Base-by-base conservation (phyloP, 2,113 vertebrate species). In the Ovibos moschatus region DNA sequence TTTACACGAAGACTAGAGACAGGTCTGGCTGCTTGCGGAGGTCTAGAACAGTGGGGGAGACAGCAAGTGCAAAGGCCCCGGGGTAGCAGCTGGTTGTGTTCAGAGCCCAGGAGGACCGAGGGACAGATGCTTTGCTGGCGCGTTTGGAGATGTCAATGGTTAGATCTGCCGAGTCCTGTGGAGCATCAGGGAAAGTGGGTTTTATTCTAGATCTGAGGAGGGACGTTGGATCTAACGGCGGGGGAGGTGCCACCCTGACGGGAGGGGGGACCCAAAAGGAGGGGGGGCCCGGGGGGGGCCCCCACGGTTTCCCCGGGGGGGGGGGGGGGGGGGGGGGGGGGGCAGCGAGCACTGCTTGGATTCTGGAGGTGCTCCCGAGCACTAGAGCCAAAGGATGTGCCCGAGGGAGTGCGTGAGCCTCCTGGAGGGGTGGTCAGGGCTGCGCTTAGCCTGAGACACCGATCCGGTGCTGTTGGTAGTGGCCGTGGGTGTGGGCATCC, bases 401-500 rank as follows among this genome's bases (percentile, higher is more conserved):
- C 11, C 7, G 36, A 4, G 36, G 30, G 36, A 16, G 15, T 1
- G n/a, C 5, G 15, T 30, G 2, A 12, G 36, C 13, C 1, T 6
- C 30, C 36, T 21, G 43, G 50, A 12, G 17, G 30, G 40, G 67
- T 13, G 36, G 36, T 19, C 78, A 10, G 21, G 5, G 76, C 13
- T 6, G 25, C 25, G 1, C 9, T 3, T n/a, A 25, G 50, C 36
- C 84, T 6, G 45, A 6, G 45, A 36, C 14, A 7, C 6, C 0
- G n/a, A 6, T 0, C 2, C 0, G 2, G 7, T 4, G 50, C 21
- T 53, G 13, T 1, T n/a, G 71, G 51, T 13, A 5, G 11, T 17
- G n/a, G 25, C 51, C 3, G 6, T 12, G 10, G 6, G 13, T 30
- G 21, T 60, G 60, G 43, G 14, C 10, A 2, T 17, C n/a, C 36